Evolutionary conservation across 64 coral and sea anemone genomes (phyloP), one percentile per base, ranked within the genome.

Genomic region (Porites australiensis): DNA sequence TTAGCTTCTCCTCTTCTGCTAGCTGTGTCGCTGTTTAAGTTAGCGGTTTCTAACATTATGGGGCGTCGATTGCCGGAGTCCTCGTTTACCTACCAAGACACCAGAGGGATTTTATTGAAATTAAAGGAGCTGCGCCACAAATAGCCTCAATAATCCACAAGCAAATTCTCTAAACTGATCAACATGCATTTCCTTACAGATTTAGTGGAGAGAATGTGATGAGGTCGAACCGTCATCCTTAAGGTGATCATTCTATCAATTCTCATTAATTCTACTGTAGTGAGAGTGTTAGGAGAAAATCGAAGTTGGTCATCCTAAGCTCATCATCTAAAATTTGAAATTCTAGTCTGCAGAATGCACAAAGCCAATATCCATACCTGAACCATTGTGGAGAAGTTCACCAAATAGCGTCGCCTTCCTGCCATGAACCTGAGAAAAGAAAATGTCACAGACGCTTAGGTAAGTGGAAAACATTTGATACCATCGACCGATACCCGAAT

Each of bases 301-400:
- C 27, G 27, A 37, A 37, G 27, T 37, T 37, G 27, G 27, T 37
- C 27, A 37, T 37, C 27, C 27, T 37, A 37, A 37, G 3, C 6
- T 19, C 8, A 20, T 3, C 44, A 47, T 13, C 74, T 48, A 14
- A 48, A 44, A 16, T 43, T 11, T 16, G 37, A 47, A 76, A 20
- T 44, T 47, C 4, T 7, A 75, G 5, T 75, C 3, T 23, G 9
- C 27, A 44, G 76, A 44, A 9, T 50, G 9, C 5, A 62, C n/a
- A 22, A 13, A 12, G 27, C 9, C 57, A 3, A 50, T 51, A 54
- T 57, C 48, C 50, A 76, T 75, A 98, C 97, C 94, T 98, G 97
- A 23, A 99, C 90, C 98, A 99, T 99, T 4, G 94, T 99, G 27
- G 88, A 86, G 70, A 99, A 99, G 88, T 99, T 96, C 60, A 99